Base-by-base conservation (phyloP, 2,888 invertebrate genomes). In the Hirtodrosophila trivittata region DNA sequence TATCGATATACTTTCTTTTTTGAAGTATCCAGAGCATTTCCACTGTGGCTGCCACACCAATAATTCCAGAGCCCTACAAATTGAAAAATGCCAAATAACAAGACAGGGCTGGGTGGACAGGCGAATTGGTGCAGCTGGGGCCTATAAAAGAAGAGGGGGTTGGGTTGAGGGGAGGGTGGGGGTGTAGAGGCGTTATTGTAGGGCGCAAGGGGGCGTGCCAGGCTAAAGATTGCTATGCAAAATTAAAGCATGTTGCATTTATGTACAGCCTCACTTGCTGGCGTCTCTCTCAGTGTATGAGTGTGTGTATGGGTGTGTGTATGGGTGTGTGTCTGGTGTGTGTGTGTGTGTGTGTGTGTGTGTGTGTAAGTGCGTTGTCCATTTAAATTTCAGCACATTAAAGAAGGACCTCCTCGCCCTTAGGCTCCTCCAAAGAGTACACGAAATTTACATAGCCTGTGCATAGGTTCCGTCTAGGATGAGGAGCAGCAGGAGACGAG, bases 351-450 rank as follows among this genome's bases (percentile, higher is more conserved):
- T 43, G 32, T 37, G 18, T 47, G 28, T 14, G n/a, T 13, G 41
- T 21, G 45, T 35, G 65, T 51, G 57, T 46, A 39, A 33, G 35
- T 54, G 64, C 58, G 62, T 57, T 80, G 75, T 80, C 75, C 81
- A 66, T 66, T 78, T 78, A 73, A 83, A 81, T 86, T 71, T 56
- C 57, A 62, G 73, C 77, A 74, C 67, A 73, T 73, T 84, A 78
- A 84, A 81, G 75, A 54, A 50, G 25, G 41, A 14, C 26, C 43
- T 12, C 26, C n/a, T 32, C 25, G 26, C 46, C 14, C 25, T n/a
- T 32, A 30, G 51, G 38, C 55, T 18, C 9, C 46, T 9, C 28
- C 7, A 45, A 5, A 47, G 32, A 28, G 59, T 46, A 65, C 64
- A 68, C 59, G 41, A 58, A 54, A 75, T 74, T 80, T 66, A 52